phyloP scores from a whole-genome alignment of 2,888 invertebrate genomes.

The Epinotia bilunana region DNA sequence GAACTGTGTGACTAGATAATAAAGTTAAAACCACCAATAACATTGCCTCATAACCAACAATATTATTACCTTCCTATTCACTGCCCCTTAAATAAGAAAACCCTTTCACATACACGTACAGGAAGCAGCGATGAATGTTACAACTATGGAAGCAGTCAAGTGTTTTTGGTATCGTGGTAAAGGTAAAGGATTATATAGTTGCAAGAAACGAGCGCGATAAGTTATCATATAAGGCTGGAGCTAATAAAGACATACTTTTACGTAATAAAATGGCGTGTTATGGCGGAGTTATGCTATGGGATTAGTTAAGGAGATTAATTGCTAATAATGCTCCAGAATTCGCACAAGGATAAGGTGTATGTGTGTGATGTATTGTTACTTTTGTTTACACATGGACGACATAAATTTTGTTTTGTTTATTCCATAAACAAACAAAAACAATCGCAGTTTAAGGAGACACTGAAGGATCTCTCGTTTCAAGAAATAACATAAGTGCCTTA shows the following conservation, averaged over 20 bases:
- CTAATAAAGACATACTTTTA: slow-evolving; percentile 69
- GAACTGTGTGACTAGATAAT: slow-evolving; percentile 52
- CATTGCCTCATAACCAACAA: slow-evolving; percentile 4
- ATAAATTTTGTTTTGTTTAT: background rate
- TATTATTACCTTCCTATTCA: slow-evolving; percentile 41
- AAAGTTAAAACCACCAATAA: slow-evolving; percentile 49
- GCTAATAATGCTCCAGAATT: slow-evolving; percentile 29
- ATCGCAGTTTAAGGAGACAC: background rate
- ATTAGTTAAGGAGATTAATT: slow-evolving; percentile 43
- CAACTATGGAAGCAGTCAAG: slow-evolving; percentile 31
- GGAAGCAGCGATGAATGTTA: slow-evolving; percentile 47
- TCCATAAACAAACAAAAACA: background rate
- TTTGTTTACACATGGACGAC: background rate
- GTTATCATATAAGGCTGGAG: slow-evolving; percentile 65
- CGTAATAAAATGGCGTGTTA: slow-evolving; percentile 69
- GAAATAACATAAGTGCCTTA: too few relatives aligned
- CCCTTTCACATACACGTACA: background rate
- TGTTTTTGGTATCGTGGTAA: slow-evolving; percentile 45
- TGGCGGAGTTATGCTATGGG: slow-evolving; percentile 61
- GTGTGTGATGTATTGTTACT: slow-evolving; percentile 5
- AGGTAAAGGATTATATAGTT: slow-evolving; percentile 53
- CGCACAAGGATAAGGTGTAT: background rate
- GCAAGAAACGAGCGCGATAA: slow-evolving; percentile 55
- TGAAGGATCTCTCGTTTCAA: background rate
- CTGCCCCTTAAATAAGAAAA: slow-evolving; percentile 27